Percentiles rank a stretch among this genome's conserved stretches.
Conservation (phyloP, 2,888 invertebrate species). For the Ophion obscuratus region DNA sequence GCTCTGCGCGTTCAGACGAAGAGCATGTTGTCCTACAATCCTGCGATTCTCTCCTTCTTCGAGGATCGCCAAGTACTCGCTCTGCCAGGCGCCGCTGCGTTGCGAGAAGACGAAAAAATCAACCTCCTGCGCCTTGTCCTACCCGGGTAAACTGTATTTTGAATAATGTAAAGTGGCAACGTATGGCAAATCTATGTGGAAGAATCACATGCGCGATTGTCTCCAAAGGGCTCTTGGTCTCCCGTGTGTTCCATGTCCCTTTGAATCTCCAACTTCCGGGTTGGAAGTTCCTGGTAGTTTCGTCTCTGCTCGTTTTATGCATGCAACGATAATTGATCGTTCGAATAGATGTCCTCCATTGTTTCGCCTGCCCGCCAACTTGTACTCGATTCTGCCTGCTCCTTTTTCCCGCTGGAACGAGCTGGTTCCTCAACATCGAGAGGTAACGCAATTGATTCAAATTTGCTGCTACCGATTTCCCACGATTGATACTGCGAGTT, state of each 20-base stretch:
- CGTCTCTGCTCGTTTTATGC: constrained; percentile 20
- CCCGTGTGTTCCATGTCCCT: constrained; percentile 37
- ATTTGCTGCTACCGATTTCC: constrained; percentile 39
- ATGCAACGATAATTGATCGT: constrained; percentile 57
- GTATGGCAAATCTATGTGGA: constrained; percentile 50
- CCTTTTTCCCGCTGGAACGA: background rate
- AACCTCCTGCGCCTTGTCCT: constrained; percentile 22
- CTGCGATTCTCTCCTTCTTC: constrained; percentile 23
- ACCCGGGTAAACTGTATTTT: constrained; percentile 51
- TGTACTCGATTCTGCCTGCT: background rate
- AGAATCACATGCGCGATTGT: constrained; percentile 50
- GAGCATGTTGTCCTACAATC: constrained; percentile 23
- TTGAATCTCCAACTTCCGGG: constrained; percentile 52
- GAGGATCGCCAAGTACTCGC: constrained; percentile 34
- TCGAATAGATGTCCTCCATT: constrained; percentile 47
- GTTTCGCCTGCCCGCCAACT: constrained; percentile 37
- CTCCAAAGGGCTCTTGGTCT: constrained; percentile 38
- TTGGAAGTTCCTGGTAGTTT: constrained; percentile 17
- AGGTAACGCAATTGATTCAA: constrained; percentile 51
- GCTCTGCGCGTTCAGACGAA: constrained; percentile 2
- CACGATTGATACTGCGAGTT: background rate
- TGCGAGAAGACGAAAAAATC: constrained; percentile 26
- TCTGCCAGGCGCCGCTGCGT: constrained; percentile 2
- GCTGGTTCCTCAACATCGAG: background rate
- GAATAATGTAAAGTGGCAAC: constrained; percentile 65